These are phyloP conservation scores for Orchesella cincta DNA, from an alignment of 1,140 invertebrate genomes.

Conservation along the genomic window DNA sequence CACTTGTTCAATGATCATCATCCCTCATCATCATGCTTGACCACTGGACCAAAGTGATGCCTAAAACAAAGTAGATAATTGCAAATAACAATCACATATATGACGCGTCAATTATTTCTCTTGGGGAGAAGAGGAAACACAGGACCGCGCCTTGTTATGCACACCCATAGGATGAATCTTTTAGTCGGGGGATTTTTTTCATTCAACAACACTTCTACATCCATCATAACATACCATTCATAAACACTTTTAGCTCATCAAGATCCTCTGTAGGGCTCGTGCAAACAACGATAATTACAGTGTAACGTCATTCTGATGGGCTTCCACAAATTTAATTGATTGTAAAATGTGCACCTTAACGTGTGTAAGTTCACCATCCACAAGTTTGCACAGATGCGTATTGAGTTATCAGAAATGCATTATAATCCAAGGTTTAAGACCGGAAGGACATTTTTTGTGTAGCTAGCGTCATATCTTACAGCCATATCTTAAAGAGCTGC, in stretches of 20 bases:
- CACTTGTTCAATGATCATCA: neutral
- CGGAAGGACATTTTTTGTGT: neutral
- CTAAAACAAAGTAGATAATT: constrained; percentile 2
- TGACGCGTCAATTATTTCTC: constrained; percentile 17
- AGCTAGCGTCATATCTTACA: neutral
- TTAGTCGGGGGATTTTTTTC: too few species aligned
- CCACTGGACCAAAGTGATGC: constrained; percentile 6
- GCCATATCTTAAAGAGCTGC: neutral
- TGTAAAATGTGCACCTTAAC: too few species aligned
- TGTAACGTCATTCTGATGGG: too few species aligned
- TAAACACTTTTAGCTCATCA: neutral
- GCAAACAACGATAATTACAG: neutral
- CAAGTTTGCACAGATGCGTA: neutral
- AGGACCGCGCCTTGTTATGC: neutral
- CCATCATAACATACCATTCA: too few species aligned
- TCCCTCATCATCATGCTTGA: neutral
- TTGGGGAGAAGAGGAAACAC: neutral
- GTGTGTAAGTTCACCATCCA: neutral
- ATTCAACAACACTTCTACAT: too few species aligned
- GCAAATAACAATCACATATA: neutral
- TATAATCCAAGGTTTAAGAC: neutral
- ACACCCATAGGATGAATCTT: constrained; percentile 20
- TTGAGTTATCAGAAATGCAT: neutral
- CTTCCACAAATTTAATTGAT: too few species aligned
- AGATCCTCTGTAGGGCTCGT: neutral